Conservation (phyloP, 2,888 invertebrate species). For the Dyspetes luteomarginatus region DNA sequence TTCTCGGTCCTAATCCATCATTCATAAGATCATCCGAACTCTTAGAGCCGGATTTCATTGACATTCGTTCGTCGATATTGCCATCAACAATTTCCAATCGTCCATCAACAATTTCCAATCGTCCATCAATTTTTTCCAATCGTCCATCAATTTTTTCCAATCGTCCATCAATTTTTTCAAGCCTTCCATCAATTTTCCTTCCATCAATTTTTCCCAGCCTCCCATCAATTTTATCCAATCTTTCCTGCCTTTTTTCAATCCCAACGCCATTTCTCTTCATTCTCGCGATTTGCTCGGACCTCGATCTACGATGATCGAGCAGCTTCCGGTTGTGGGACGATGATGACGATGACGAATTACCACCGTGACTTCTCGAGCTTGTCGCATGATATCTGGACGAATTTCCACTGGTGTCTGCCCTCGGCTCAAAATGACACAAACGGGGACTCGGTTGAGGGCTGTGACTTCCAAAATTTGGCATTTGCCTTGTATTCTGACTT, state of each 20-base stretch:
- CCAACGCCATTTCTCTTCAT: conserved; percentile 70
- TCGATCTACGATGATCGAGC: conserved; percentile 78
- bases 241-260: conserved; percentile 24
- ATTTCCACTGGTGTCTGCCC: conserved; percentile 58
- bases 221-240: conserved; percentile 8
- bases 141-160: conserved; percentile 15
- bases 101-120: too few relatives aligned
- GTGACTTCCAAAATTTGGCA: conserved; percentile 81
- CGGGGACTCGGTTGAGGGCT: conserved; percentile 81
- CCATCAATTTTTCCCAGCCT: neutral
- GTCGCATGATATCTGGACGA: conserved; percentile 56
- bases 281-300: conserved; percentile 78
- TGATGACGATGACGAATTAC: conserved; percentile 67
- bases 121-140: conserved; percentile 10
- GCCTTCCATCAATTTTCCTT: conserved; percentile 15
- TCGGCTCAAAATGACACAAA: conserved; percentile 79
- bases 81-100: conserved; percentile 10
- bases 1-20: conserved; percentile 81
- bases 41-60: conserved; percentile 4
- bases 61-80: neutral
- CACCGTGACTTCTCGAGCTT: conserved; percentile 64
- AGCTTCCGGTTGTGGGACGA: conserved; percentile 78
- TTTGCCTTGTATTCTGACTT: conserved; percentile 80
- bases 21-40: conserved; percentile 71
- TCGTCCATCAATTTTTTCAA: conserved; percentile 5